Evolutionary conservation across 2,113 vertebrate genomes (phyloP), one percentile per base, ranked within the genome.

Genomic region (Thamnophis sirtalis): DNA sequence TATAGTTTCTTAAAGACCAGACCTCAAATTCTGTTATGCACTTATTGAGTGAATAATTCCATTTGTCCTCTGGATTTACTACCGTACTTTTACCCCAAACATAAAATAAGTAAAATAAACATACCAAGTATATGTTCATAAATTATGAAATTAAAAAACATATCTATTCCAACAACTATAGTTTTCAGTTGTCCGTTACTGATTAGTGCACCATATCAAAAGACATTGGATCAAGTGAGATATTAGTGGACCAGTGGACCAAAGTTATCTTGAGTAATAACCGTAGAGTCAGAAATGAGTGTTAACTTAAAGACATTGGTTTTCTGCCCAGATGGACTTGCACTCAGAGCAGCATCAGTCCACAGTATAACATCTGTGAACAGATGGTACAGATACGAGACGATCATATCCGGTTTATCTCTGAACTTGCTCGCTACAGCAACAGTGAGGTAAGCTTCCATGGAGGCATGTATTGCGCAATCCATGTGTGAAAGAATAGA

Each of bases 311-410:
- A 97, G 51, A 38, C 0, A 0, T 4, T 95, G 93, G 53, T 95
- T 96, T 95, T 97, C 95, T 95, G 90, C 95, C 89, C 97, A 99
- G 99, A 98, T 99, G 99, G 99, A 99, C 99, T 0, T 99, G 99
- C 96, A 99, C 99, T 4, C 99, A 99, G 97, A 99, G 99, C 98
- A 99, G 98, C 97, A 98, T 99, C 97, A 99, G 99, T 80, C 99
- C 99, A 0, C 99, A 99, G 98, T 99, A 99, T 97, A 99, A 99
- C 97, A 98, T 99, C 96, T 99, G 99, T 15, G 99, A 99, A 98
- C 99, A 99, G 98, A 99, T 99, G 99, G 99, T 99, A 63, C 99
- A 99, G 98, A 99, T 99, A 96, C 98, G 99, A 22, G 99, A 99
- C 0, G 99, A 99, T 96, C 99, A 99, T 97, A 99, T 99, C 96